Evolutionary conservation across 2,113 vertebrate genomes (phyloP).

Genomic region (Salvelinus sp.): DNA sequence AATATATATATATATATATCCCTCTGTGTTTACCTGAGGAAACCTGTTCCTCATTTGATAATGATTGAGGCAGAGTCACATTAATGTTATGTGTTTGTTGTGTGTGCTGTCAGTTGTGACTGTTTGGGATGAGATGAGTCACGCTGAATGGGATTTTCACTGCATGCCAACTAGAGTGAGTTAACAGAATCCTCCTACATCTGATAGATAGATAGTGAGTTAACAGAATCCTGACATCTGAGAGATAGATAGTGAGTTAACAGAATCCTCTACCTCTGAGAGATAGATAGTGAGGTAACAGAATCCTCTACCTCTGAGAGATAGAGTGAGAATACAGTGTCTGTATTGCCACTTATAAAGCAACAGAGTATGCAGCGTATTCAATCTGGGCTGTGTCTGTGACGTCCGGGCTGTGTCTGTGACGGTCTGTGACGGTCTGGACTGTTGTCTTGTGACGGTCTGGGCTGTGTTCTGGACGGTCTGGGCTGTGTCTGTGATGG

Average conservation of each 20-base stretch:
- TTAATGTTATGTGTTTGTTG: slow-evolving; percentile 33
- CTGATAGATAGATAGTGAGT: no score
- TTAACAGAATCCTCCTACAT: slow-evolving; percentile 53
- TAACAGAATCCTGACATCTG: slow-evolving; percentile 45
- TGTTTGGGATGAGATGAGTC: slow-evolving; percentile 56
- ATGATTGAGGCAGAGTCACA: slow-evolving; percentile 56
- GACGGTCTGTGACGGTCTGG: no score
- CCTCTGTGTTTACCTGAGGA: slow-evolving; percentile 34
- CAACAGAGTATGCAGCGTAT: no score
- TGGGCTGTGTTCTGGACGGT: no score
- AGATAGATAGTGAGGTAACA: no score
- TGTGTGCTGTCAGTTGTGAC: not conserved
- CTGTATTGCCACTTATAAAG: no score
- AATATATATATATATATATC: no score
- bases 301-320: not conserved
- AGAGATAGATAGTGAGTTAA: not conserved
- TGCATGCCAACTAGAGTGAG: slow-evolving; percentile 69
- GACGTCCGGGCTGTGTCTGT: no score
- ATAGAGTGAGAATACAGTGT: slow-evolving; percentile 6
- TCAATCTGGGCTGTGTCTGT: no score
- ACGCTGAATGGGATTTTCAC: slow-evolving; percentile 62
- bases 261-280: slow-evolving; percentile 44
- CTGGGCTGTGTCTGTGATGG: no score
- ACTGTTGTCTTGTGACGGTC: no score
- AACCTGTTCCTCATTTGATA: slow-evolving; percentile 61